These are phyloP conservation scores for Nylanderia fulva DNA, from an alignment of 1,140 invertebrate species.

Conservation along the genomic window DNA sequence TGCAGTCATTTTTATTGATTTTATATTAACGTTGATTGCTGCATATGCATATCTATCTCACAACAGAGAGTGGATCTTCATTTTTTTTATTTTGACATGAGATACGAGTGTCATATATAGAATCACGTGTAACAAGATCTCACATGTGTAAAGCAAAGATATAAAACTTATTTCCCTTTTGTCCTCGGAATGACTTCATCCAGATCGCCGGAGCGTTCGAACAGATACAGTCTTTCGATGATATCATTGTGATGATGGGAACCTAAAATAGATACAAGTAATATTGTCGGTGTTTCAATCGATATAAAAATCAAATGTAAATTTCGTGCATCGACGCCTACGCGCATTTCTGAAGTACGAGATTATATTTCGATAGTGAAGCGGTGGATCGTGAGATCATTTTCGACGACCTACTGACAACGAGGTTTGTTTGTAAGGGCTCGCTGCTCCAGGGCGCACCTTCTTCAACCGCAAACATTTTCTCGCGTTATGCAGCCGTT, in stretches of 20 bases:
- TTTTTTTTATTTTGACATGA: slow-evolving; percentile 25
- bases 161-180: neutral
- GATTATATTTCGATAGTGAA: neutral
- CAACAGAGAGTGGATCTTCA: slow-evolving; percentile 3
- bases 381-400: slow-evolving; percentile 22
- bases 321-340: slow-evolving; percentile 31
- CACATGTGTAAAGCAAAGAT: neutral
- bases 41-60: neutral
- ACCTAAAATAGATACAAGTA: slow-evolving; percentile 30
- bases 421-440: neutral
- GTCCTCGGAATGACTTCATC: slow-evolving; percentile 10
- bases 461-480: slow-evolving; percentile 20
- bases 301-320: slow-evolving; percentile 37
- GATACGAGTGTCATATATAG: slow-evolving; percentile 10
- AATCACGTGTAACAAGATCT: slow-evolving; percentile 1
- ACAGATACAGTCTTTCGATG: slow-evolving; percentile 42
- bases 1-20: slow-evolving; percentile 15
- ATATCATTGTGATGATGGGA: slow-evolving; percentile 42
- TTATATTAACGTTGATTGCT: neutral
- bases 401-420: slow-evolving; percentile 40
- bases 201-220: slow-evolving; percentile 5
- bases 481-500: slow-evolving; percentile 11
- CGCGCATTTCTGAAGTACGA: neutral
- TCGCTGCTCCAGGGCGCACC: neutral
- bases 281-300: slow-evolving; percentile 26